A percentile compares a stretch with the other conserved stretches of the same genome.
These are phyloP conservation scores for Sylvia borin DNA, from an alignment of 2,797 vertebrate genomes.

Conservation along the genomic window DNA sequence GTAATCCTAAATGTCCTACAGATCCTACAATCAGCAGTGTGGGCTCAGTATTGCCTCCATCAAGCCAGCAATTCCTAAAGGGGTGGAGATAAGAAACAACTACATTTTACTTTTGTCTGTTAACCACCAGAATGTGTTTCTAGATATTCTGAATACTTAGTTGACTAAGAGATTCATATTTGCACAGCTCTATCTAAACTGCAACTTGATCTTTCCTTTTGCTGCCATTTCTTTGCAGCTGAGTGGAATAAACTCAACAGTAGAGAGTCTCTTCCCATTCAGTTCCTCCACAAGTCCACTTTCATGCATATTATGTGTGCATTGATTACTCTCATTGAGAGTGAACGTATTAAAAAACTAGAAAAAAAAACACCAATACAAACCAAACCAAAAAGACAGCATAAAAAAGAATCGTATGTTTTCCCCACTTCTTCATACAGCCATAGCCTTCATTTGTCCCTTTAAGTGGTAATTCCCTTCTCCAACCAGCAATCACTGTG, in stretches of 20 bases:
- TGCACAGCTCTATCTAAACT: background rate
- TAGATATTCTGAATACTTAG: background rate
- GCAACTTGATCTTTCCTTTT: background rate
- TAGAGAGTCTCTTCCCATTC: fast-evolving
- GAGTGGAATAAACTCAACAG: background rate
- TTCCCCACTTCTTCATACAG: fast-evolving
- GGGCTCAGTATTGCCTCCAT: background rate
- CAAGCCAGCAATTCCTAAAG: background rate
- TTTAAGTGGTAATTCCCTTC: background rate
- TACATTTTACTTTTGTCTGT: background rate
- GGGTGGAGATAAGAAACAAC: background rate
- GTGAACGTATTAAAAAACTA: fast-evolving
- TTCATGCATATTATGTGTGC: background rate
- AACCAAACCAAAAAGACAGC: background rate
- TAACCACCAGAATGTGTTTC: background rate
- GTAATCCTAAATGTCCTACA: background rate
- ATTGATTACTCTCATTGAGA: background rate
- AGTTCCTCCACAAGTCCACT: background rate
- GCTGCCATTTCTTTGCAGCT: background rate
- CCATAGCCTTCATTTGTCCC: background rate
- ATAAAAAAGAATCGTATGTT: background rate
- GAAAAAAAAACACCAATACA: background rate
- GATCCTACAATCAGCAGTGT: background rate
- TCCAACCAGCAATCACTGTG: background rate
- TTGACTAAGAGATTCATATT: background rate